These are phyloP conservation scores for Scortum barcoo DNA, from an alignment of 2,113 vertebrate species.

Conservation along the genomic window DNA sequence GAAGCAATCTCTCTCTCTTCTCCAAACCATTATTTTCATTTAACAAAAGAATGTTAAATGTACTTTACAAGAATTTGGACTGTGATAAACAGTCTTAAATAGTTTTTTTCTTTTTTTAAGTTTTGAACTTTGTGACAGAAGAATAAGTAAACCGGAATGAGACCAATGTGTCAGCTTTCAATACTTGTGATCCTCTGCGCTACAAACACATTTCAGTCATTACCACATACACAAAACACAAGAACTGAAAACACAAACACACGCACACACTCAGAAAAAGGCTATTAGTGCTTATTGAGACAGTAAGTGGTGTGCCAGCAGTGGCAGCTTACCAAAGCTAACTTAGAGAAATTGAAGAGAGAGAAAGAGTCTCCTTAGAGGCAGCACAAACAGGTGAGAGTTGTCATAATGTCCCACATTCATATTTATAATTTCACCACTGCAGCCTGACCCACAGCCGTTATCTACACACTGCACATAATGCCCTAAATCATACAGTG, in stretches of 20 bases:
- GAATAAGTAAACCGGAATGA: background rate
- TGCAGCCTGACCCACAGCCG: slow-evolving; percentile 30
- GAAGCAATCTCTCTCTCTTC: background rate
- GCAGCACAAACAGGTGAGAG: slow-evolving; percentile 42
- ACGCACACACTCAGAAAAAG: slow-evolving; percentile 12
- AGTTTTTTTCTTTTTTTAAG: background rate
- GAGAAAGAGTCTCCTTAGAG: slow-evolving; percentile 1
- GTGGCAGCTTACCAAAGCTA: slow-evolving; percentile 18
- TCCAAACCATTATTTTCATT: background rate
- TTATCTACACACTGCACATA: slow-evolving; percentile 55
- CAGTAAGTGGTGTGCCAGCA: slow-evolving; percentile 43
- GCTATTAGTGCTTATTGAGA: slow-evolving; percentile 41
- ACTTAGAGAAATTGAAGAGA: slow-evolving; percentile 8
- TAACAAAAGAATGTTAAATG: background rate
- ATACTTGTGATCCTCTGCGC: background rate
- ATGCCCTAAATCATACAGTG: slow-evolving; percentile 62
- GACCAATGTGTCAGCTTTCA: slow-evolving; percentile 3
- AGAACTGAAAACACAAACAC: background rate
- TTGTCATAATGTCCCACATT: slow-evolving; percentile 56
- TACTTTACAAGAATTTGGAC: background rate
- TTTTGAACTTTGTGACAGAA: background rate
- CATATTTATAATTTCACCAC: slow-evolving; percentile 46
- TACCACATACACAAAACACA: background rate
- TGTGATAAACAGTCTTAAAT: background rate
- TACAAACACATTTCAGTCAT: slow-evolving; percentile 17